Conservation (phyloP, 2,113 vertebrate species). For the Sinocyclocheilus anshuiensis region DNA sequence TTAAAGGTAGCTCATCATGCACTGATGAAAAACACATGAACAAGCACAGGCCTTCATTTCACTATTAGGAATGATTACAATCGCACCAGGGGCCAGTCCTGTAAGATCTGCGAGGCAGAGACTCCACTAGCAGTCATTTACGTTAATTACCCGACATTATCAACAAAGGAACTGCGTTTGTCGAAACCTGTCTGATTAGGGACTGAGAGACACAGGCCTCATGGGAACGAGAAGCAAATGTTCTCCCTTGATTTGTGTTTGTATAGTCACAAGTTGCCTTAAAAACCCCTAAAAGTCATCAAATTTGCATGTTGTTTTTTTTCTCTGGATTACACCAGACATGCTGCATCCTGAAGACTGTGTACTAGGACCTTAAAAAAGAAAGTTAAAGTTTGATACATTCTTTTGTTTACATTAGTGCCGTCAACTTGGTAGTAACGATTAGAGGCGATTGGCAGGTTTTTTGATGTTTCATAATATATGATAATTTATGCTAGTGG, state of each 20-base stretch:
- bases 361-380: constrained; percentile 30
- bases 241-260: constrained; percentile 41
- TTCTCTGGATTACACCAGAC: constrained; percentile 43
- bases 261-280: constrained; percentile 27
- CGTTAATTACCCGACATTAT: constrained; percentile 77
- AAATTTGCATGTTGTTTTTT: constrained; percentile 25
- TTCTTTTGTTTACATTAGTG: constrained; percentile 39
- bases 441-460: constrained; percentile 31
- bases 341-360: constrained; percentile 25
- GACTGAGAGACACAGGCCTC: constrained; percentile 22
- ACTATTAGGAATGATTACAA: constrained; percentile 77
- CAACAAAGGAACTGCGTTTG: constrained; percentile 52
- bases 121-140: constrained; percentile 72
- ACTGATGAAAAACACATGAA: constrained; percentile 75
- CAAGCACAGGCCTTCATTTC: constrained; percentile 76
- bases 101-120: constrained; percentile 50
- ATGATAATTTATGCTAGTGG: constrained; percentile 59
- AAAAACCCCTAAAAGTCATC: constrained; percentile 15
- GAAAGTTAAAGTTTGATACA: background rate
- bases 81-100: constrained; percentile 73
- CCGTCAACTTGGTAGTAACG: background rate
- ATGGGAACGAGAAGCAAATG: constrained; percentile 38
- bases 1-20: constrained; percentile 77
- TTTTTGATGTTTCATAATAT: constrained; percentile 54
- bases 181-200: constrained; percentile 48